Percentiles rank a stretch among this genome's conserved stretches.
phyloP scores from a whole-genome alignment of 2,113 vertebrate genomes.

The Tragelaphus buxtoni region DNA sequence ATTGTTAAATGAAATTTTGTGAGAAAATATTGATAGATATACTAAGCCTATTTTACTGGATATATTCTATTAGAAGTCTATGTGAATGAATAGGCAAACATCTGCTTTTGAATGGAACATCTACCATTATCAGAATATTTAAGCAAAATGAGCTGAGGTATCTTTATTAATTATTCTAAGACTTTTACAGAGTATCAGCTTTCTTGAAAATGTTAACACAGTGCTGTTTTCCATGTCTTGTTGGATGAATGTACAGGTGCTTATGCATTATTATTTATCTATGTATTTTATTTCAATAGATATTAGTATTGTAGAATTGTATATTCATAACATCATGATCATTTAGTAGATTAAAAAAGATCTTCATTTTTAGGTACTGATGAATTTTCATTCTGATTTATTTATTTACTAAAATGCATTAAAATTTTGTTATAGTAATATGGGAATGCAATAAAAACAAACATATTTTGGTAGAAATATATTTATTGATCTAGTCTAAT shows the following conservation, averaged over 20 bases:
- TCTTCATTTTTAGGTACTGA: neutral
- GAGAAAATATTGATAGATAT: neutral
- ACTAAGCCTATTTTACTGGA: neutral
- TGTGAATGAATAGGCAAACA: neutral
- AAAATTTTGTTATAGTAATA: neutral
- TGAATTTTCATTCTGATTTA: neutral
- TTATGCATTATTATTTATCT: neutral
- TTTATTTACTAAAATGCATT: neutral
- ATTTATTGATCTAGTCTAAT: neutral
- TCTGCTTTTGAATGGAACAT: neutral
- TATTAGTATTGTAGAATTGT: neutral
- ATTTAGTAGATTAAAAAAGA: conserved; percentile 16
- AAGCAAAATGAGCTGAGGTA: neutral
- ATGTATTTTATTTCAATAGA: neutral
- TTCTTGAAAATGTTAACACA: neutral
- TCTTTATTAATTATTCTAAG: neutral
- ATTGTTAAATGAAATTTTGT: neutral
- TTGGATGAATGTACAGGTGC: neutral
- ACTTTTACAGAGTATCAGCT: neutral
- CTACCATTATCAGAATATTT: neutral
- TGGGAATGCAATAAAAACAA: neutral
- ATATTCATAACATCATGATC: neutral
- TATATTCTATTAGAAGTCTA: neutral
- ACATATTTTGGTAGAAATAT: neutral
- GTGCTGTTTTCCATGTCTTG: neutral